Percentiles rank a stretch among this genome's conserved stretches.
Conservation (phyloP, 2,888 invertebrate genomes). For the Macropis europaea region DNA sequence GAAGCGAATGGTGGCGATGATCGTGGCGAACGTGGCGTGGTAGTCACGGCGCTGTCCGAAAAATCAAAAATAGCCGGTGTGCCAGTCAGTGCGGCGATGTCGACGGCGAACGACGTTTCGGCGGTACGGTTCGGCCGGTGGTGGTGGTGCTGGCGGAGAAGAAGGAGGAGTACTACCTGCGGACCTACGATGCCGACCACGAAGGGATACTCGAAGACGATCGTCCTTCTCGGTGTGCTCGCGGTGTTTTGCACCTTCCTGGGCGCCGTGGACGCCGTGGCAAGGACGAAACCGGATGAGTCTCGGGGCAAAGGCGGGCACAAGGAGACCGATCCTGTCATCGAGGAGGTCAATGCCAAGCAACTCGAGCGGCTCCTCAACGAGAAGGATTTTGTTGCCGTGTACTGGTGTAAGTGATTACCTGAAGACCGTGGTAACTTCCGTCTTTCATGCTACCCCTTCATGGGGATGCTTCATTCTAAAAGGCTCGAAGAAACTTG, state of each 20-base stretch:
- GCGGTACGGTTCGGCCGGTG: constrained; percentile 76
- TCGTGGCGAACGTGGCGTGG: constrained; percentile 22
- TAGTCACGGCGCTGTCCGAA: constrained; percentile 62
- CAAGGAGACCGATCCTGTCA: constrained; percentile 86
- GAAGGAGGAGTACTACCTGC: constrained; percentile 68
- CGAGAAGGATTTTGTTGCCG: constrained; percentile 96
- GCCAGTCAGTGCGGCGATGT: constrained; percentile 80
- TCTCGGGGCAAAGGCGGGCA: constrained; percentile 42
- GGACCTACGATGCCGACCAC: constrained; percentile 53
- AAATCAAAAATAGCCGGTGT: constrained; percentile 77
- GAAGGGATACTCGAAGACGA: constrained; percentile 51
- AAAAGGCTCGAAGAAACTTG: not conserved
- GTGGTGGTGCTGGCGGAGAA: constrained; percentile 75
- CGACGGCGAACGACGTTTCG: constrained; percentile 80
- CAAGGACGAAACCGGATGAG: constrained; percentile 58
- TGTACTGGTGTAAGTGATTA: constrained; percentile 97
- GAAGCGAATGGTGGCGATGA: not conserved
- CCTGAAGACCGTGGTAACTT: not conserved
- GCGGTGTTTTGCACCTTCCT: constrained; percentile 48
- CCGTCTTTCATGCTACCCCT: not conserved
- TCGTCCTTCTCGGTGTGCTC: constrained; percentile 51
- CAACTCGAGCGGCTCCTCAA: constrained; percentile 93
- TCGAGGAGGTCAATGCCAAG: constrained; percentile 96
- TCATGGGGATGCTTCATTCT: not conserved
- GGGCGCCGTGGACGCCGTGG: constrained; percentile 53